Conservation (phyloP, 2,888 invertebrate genomes). For the Halictus quadricinctus region DNA sequence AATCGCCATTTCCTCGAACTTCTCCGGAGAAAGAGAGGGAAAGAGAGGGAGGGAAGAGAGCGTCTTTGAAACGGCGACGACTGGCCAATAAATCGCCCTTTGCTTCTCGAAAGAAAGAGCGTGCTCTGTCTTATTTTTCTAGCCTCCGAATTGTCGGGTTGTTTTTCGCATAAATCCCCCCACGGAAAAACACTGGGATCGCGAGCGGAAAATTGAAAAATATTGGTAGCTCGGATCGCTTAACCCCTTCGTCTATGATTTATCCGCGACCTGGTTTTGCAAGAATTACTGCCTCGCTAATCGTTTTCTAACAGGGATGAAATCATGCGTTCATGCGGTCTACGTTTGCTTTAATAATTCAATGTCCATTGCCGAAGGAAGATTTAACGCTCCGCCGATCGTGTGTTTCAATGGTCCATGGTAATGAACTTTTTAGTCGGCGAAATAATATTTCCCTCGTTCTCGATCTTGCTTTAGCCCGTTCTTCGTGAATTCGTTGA, state of each 20-base stretch:
- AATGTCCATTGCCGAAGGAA: background rate
- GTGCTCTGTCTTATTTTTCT: background rate
- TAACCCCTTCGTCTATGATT: background rate
- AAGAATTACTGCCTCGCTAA: background rate
- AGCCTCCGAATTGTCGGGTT: background rate
- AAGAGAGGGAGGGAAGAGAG: too few species aligned
- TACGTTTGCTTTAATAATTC: background rate
- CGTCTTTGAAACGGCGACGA: background rate
- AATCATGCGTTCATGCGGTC: background rate
- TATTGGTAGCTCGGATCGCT: background rate
- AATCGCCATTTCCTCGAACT: slow-evolving; percentile 8
- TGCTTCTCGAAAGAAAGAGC: background rate
- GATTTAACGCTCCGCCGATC: background rate
- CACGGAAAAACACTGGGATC: background rate
- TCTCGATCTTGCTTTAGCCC: too few species aligned
- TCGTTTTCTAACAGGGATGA: background rate
- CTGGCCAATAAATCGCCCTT: slow-evolving; percentile 10
- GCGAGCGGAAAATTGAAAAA: background rate
- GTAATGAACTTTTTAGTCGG: background rate
- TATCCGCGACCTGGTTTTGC: background rate
- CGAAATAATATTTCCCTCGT: background rate
- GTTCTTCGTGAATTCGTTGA: background rate
- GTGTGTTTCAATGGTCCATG: too few species aligned
- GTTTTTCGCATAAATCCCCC: slow-evolving; percentile 46
- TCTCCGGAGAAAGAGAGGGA: background rate